Conservation (phyloP, 2,797 vertebrate genomes). For the Geotrypetes seraphini region DNA sequence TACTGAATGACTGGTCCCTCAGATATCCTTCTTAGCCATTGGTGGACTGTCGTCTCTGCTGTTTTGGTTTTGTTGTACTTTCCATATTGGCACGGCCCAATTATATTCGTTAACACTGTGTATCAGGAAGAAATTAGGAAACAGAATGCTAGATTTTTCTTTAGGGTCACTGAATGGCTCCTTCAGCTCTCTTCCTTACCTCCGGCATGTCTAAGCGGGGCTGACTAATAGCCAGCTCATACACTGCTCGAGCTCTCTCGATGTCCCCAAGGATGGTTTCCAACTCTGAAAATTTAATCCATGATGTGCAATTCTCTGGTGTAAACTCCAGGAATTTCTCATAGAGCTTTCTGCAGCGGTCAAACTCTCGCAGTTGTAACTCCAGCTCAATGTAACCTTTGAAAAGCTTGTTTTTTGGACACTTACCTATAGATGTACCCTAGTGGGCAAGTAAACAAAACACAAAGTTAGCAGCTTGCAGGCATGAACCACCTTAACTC, state of each 20-base stretch:
- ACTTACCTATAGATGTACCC: slow-evolving; percentile 87
- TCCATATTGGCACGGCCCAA: too few species aligned
- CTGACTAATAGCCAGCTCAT: slow-evolving; percentile 88
- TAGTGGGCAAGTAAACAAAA: slow-evolving; percentile 24
- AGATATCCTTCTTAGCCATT: too few species aligned
- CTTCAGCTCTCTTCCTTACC: slow-evolving; percentile 43
- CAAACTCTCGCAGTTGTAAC: slow-evolving; percentile 87
- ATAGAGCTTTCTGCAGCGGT: slow-evolving; percentile 92
- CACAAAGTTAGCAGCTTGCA: too few species aligned
- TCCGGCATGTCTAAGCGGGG: slow-evolving; percentile 96
- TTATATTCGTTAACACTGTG: too few species aligned
- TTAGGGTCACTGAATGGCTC: too few species aligned
- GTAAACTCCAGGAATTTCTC: slow-evolving; percentile 93
- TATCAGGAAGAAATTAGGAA: too few species aligned
- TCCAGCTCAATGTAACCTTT: slow-evolving; percentile 96
- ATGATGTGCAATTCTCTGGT: slow-evolving; percentile 93
- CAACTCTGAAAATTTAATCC: slow-evolving; percentile 95
- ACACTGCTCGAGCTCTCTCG: slow-evolving; percentile 81
- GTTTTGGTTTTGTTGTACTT: too few species aligned
- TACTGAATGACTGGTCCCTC: too few species aligned
- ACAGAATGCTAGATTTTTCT: too few species aligned
- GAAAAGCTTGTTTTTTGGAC: slow-evolving; percentile 94
- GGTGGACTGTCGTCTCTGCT: too few species aligned
- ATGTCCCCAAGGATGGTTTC: slow-evolving; percentile 89
- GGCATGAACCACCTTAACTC: too few species aligned